Evolutionary conservation across 37 sponge, comb jelly and placozoan species (phyloP), one percentile per base, ranked within the genome.

Genomic region (Spongilla lacustris): DNA sequence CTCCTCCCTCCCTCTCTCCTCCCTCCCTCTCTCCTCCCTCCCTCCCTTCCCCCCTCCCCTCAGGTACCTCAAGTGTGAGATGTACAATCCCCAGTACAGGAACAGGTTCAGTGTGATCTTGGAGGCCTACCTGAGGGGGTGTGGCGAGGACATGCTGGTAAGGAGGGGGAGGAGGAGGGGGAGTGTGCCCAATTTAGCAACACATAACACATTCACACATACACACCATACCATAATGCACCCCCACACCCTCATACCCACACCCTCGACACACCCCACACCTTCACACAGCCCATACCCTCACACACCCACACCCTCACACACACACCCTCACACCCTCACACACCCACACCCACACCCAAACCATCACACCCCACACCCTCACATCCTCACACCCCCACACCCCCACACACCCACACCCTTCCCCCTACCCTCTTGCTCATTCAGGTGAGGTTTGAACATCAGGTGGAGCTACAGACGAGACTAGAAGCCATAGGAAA

Each of bases 81-180:
- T 81, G 76, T 78, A 87, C 34, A 81, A 79, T 73, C 91, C 86
- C 25, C 73, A 88, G 83, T 91, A 67, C 73, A 80, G 67, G 28
- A 76, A 80, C 31, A 68, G 86, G 34, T 91, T 87, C 50, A 74
- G 75, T 46, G 66, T 81, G 67, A 31, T 91, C 2, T 50, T 91
- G 68, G 86, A 91, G 83, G 91, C 91, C 38, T 91, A 86, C 71
- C 74, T 91, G 17, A 69, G 73, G 25, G 91, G 91, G 27, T 91
- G 91, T 81, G 91, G 91, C 9, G 36, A 87, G 50, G 76, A 66
- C 23, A 87, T 86, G 87, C 33, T 91, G 50, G 71, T 41, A 41
- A 41, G 41, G 41, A 41, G 41, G 37, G 28, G 35, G 72, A 77
- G 28, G 68, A 68, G 69, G 21, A 33, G 58, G 4, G 66, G 37